Percentiles rank a stretch among this genome's conserved stretches.
Conservation (phyloP, 2,113 vertebrate species). For the Meles meles region DNA sequence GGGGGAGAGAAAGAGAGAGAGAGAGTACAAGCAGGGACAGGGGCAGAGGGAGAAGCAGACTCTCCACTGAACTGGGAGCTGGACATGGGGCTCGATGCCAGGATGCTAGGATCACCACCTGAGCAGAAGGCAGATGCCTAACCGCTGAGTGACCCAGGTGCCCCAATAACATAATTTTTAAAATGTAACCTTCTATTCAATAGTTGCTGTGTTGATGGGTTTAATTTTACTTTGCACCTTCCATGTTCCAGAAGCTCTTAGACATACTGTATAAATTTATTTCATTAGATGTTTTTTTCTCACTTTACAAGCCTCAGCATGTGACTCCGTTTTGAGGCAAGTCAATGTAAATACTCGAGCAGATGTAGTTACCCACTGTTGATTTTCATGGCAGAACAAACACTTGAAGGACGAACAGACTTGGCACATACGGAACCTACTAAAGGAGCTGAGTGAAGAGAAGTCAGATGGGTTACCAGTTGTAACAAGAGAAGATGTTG, state of each 20-base stretch:
- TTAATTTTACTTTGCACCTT: not conserved
- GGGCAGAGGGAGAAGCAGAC: too few species aligned
- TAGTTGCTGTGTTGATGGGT: not conserved
- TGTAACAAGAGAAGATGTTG: conserved; percentile 82
- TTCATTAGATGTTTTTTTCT: not conserved
- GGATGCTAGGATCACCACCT: too few species aligned
- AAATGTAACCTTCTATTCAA: not conserved
- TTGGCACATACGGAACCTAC: conserved; percentile 63
- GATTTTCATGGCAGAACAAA: conserved; percentile 70
- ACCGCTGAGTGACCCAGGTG: too few species aligned
- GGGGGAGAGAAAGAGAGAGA: too few species aligned
- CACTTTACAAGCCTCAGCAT: not conserved
- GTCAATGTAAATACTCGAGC: not conserved
- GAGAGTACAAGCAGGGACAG: too few species aligned
- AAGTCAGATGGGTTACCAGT: conserved; percentile 61
- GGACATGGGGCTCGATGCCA: too few species aligned
- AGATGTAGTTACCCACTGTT: not conserved
- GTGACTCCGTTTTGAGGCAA: not conserved
- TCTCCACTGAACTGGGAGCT: too few species aligned
- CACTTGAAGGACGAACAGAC: conserved; percentile 80
- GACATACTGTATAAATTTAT: not conserved
- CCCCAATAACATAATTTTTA: not conserved
- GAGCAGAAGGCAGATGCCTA: too few species aligned
- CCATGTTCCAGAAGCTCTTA: not conserved
- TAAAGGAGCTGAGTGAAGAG: conserved; percentile 76